These are phyloP conservation scores for Leuctra nigra DNA, from an alignment of 2,888 invertebrate species.

Conservation along the genomic window DNA sequence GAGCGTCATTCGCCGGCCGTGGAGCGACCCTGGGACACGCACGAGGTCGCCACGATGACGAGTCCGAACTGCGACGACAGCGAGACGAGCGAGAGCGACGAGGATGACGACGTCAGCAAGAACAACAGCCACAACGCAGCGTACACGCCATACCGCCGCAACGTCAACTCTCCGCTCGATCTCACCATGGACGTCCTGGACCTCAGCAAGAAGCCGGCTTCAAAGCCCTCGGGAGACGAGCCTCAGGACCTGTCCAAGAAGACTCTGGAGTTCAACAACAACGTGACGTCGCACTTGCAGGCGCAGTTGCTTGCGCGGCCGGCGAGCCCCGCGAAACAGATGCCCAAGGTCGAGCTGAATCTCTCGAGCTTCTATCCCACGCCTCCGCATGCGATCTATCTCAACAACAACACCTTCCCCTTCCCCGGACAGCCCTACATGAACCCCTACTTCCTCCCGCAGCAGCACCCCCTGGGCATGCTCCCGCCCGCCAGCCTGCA, in stretches of 20 bases:
- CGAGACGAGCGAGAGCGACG: slow-evolving; percentile 41
- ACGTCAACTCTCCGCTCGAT: slow-evolving; percentile 50
- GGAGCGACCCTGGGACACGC: slow-evolving; percentile 45
- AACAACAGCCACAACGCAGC: slow-evolving; percentile 5
- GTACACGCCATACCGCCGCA: background rate
- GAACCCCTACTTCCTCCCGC: slow-evolving; percentile 56
- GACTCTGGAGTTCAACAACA: slow-evolving; percentile 11
- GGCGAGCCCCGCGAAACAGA: background rate
- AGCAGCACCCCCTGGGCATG: slow-evolving; percentile 38
- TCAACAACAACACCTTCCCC: slow-evolving; percentile 25
- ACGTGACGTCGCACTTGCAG: background rate
- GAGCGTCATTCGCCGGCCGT: slow-evolving; percentile 37
- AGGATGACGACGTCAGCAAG: slow-evolving; percentile 27
- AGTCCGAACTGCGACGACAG: slow-evolving; percentile 38
- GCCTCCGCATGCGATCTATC: slow-evolving; percentile 23
- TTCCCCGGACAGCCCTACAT: slow-evolving; percentile 33
- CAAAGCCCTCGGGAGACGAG: slow-evolving; percentile 23
- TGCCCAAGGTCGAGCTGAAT: slow-evolving; percentile 23
- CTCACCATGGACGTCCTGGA: slow-evolving; percentile 74
- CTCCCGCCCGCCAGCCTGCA: slow-evolving; percentile 46
- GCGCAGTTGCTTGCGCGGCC: slow-evolving; percentile 1
- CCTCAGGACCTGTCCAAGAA: slow-evolving; percentile 31
- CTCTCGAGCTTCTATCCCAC: slow-evolving; percentile 18
- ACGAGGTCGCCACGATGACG: slow-evolving; percentile 49
- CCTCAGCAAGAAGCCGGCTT: slow-evolving; percentile 61